Base-by-base conservation (phyloP, 2,113 vertebrate genomes). In the Sebastes fasciatus region DNA sequence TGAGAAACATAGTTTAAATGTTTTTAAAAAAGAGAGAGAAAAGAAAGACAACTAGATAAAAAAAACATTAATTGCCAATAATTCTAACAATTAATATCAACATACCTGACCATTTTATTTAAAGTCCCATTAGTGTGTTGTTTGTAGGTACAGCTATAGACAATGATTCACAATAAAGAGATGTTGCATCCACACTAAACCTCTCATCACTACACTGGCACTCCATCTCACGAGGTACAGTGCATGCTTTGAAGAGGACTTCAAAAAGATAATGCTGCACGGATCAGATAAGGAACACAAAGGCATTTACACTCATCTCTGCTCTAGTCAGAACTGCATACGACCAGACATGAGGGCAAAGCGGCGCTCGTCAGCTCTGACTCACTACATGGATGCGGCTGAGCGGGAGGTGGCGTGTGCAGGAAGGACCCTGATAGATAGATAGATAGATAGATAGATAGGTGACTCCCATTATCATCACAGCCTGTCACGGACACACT, bases 401-500 rank as follows among this genome's bases (percentile, higher is more conserved):
- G 85, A 86, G 87, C 49, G 14, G 81, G 82, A 86, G 86, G 63
- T 65, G 79, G 78, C 16, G 64, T 78, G 80, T 82, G 77, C 43
- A 48, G 70, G 86, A 79, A 67, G 80, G 83, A 85, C 92, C 96
- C 94, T 96, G 96, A 96, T 96, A 91, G 95, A 34, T 34, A 34
- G 34, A 34, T 34, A 4, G 34, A 34, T 34, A 0, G 34, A 34
- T 34, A 34, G 95, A 96, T 96, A 91, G 95, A 95, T 96, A 92
- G 93, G 93, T 96, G 93, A 94, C 94, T 95, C 78, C 79, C 89
- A 88, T 91, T 94, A 87, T 93, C 89, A 85, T 75, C 86, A 78
- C 81, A 93, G 87, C 92, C 94, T 92, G 94, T 93, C 93, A 92
- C 85, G 87, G 80, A 93, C 93, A 80, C 94, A 94, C 95, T 90